Evolutionary conservation across 1,140 invertebrate genomes (phyloP).

Genomic region (Ceratoteleas bidentatus): DNA sequence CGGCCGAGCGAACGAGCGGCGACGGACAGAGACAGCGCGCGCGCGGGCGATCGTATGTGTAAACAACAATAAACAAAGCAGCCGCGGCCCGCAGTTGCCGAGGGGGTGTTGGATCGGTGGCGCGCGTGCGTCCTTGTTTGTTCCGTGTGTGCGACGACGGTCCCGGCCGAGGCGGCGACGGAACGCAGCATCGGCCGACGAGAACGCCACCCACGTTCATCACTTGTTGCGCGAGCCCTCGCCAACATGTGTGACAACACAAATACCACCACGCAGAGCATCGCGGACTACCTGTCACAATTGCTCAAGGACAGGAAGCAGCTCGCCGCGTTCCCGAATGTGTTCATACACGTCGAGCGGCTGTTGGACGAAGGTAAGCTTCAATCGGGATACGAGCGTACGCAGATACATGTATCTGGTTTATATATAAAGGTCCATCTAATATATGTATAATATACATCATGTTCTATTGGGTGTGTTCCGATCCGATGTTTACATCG

Average conservation of each 20-base stretch:
- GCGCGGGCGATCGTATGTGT: slow-evolving; percentile 2
- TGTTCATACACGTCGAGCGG: slow-evolving; percentile 99
- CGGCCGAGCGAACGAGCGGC: neutral
- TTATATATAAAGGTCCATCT: too few species aligned
- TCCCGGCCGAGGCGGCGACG: slow-evolving; percentile 59
- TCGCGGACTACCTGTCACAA: slow-evolving; percentile 99
- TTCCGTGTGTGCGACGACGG: slow-evolving; percentile 48
- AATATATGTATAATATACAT: too few species aligned
- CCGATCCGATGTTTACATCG: too few species aligned
- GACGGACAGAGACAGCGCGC: neutral
- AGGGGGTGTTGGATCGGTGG: neutral
- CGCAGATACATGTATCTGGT: neutral
- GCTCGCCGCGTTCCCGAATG: slow-evolving; percentile 99
- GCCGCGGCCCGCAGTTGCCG: too few species aligned
- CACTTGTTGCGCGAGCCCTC: slow-evolving; percentile 70
- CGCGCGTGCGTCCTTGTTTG: slow-evolving; percentile 54
- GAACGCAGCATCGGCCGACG: slow-evolving; percentile 69
- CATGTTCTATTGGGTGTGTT: too few species aligned
- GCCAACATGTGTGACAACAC: slow-evolving; percentile 87
- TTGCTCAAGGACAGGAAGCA: slow-evolving; percentile 99
- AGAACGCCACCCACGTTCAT: slow-evolving; percentile 39
- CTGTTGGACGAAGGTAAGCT: slow-evolving; percentile 98
- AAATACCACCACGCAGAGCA: slow-evolving; percentile 93
- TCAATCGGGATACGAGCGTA: too few species aligned
- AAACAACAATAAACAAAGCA: neutral